phyloP scores from a whole-genome alignment of 2,888 invertebrate genomes.

The Andricus curvator region DNA sequence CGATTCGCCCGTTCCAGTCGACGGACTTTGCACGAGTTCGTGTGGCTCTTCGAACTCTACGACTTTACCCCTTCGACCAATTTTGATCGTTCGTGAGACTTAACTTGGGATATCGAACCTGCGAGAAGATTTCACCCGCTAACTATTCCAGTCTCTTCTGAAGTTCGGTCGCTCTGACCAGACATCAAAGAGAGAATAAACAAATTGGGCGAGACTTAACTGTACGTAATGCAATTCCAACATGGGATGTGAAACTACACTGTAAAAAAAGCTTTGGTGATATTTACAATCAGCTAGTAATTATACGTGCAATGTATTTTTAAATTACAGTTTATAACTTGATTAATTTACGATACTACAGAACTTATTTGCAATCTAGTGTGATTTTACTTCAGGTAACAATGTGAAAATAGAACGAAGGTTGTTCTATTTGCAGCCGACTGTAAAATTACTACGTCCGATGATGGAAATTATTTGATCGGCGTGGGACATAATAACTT shows the following conservation, averaged over 20 bases:
- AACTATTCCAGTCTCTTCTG: constrained; percentile 61
- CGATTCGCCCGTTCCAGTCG: constrained; percentile 28
- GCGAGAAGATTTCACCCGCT: constrained; percentile 18
- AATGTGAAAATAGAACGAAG: too few species aligned
- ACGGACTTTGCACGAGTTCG: constrained; percentile 33
- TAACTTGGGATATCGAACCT: constrained; percentile 25
- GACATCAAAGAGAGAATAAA: constrained; percentile 76
- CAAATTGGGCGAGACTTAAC: constrained; percentile 69
- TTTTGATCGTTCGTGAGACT: constrained; percentile 32
- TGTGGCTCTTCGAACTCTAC: neutral
- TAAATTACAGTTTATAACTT: too few species aligned
- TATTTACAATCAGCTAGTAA: too few species aligned
- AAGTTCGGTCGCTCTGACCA: constrained; percentile 64
- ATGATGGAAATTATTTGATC: too few species aligned
- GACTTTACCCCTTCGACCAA: constrained; percentile 27
- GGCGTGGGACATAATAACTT: too few species aligned
- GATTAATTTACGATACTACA: too few species aligned
- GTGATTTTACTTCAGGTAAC: too few species aligned
- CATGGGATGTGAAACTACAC: constrained; percentile 67
- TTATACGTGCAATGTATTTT: too few species aligned
- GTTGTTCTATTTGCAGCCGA: too few species aligned
- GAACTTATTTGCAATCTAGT: too few species aligned
- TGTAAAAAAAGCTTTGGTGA: too few species aligned
- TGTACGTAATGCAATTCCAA: constrained; percentile 74
- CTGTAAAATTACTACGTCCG: too few species aligned